phyloP scores from a whole-genome alignment of 2,113 vertebrate species.

The Atlantisia rogersi region DNA sequence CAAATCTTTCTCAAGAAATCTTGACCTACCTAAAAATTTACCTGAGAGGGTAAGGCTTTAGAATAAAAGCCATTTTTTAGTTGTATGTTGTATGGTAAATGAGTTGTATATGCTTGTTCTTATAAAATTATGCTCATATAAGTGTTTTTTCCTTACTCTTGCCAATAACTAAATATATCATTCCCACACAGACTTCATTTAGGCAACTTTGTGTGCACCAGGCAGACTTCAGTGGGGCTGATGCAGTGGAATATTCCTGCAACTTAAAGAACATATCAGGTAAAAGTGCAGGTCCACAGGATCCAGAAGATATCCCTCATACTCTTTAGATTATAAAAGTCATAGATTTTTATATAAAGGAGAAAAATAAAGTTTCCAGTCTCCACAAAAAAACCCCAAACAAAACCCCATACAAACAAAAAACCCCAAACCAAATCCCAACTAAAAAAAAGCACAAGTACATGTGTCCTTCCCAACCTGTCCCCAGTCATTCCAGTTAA shows the following conservation, averaged over 20 bases:
- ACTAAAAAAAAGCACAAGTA: not conserved
- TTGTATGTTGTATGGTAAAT: not conserved
- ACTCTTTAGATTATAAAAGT: not conserved
- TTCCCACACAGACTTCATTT: not conserved
- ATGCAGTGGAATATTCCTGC: not conserved
- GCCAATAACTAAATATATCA: not conserved
- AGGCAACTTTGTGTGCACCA: not conserved
- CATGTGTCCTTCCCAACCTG: not conserved
- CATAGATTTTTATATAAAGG: not conserved
- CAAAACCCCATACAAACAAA: too few species aligned
- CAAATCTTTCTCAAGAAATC: not conserved
- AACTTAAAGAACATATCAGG: not conserved
- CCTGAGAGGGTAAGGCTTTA: not conserved
- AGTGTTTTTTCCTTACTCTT: not conserved
- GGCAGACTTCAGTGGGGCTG: not conserved
- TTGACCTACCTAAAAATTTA: not conserved
- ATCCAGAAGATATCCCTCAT: not conserved
- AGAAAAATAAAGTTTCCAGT: not conserved
- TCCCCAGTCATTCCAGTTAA: not conserved
- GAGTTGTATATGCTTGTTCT: not conserved
- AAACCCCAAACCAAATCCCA: too few species aligned
- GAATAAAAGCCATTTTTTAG: not conserved
- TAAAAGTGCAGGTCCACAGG: not conserved
- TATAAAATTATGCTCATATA: not conserved
- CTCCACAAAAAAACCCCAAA: not conserved